Percentiles rank a stretch among this genome's conserved stretches.
These are phyloP conservation scores for Polydrusus cervinus DNA, from an alignment of 2,888 invertebrate species.

Conservation along the genomic window DNA sequence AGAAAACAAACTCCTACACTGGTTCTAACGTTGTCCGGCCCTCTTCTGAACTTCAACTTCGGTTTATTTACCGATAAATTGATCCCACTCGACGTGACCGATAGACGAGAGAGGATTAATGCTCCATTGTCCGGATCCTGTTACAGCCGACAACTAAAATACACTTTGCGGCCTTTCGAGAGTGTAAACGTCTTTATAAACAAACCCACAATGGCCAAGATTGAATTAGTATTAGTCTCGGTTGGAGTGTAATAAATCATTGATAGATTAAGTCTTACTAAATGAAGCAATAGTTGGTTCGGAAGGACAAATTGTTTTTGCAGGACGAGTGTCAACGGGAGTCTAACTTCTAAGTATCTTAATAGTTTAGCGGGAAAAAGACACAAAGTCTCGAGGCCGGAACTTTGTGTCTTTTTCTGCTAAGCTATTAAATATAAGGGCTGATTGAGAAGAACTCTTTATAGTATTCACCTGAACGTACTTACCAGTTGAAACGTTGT, in stretches of 20 bases:
- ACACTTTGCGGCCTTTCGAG: conserved; percentile 25
- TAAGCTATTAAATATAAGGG: too few relatives aligned
- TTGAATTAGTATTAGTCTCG: conserved; percentile 24
- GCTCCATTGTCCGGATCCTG: conserved; percentile 21
- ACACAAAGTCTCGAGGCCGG: too few relatives aligned
- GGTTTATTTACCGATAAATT: conserved; percentile 29
- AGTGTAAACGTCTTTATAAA: conserved; percentile 27
- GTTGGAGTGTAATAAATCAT: conserved; percentile 9
- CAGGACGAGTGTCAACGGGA: too few relatives aligned
- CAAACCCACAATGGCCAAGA: conserved; percentile 23
- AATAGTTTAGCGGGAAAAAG: too few relatives aligned
- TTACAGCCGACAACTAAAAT: conserved; percentile 26
- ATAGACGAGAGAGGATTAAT: conserved; percentile 23
- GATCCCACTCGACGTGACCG: conserved; percentile 29
- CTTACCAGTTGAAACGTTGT: too few relatives aligned
- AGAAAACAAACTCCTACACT: conserved; percentile 1
- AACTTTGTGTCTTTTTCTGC: too few relatives aligned
- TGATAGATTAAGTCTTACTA: conserved; percentile 17
- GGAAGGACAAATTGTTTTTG: too few relatives aligned
- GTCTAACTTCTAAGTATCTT: too few relatives aligned
- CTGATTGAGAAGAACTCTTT: too few relatives aligned
- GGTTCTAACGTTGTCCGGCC: neutral
- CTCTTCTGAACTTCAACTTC: conserved; percentile 16
- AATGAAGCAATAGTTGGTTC: too few relatives aligned
- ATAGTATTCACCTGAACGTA: too few relatives aligned